Percentiles rank a stretch among this genome's conserved stretches.
Evolutionary conservation across 2,113 vertebrate genomes (phyloP).

Genomic region (Zosterops pallidus): DNA sequence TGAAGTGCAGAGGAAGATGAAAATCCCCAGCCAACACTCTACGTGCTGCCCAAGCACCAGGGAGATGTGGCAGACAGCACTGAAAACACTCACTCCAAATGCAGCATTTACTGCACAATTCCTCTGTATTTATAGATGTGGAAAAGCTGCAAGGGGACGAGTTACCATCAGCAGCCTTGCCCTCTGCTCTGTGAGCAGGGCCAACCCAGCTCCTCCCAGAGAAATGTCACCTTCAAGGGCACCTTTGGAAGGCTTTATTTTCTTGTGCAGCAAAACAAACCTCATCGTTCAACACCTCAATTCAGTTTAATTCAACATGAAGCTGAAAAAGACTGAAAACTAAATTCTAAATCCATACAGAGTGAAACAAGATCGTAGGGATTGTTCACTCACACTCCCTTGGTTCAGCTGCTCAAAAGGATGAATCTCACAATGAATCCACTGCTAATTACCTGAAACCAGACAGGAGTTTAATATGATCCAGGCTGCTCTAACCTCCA

Average conservation of each 20-base stretch:
- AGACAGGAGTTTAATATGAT: not conserved
- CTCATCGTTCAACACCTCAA: not conserved
- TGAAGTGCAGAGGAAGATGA: not conserved
- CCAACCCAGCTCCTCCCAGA: not conserved
- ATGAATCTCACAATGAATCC: not conserved
- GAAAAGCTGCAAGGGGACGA: not conserved
- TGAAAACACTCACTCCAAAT: not conserved
- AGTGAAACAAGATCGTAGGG: no score
- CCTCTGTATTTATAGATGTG: not conserved
- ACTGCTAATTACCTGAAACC: not conserved
- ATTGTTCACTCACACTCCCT: not conserved
- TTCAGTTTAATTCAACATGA: not conserved
- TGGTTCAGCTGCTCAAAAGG: not conserved
- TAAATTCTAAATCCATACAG: not conserved
- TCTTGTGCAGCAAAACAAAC: not conserved
- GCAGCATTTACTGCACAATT: not conserved
- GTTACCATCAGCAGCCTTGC: not conserved
- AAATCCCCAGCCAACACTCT: not conserved
- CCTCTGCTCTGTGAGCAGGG: not conserved
- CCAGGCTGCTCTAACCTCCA: not conserved
- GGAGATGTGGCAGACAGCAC: not conserved
- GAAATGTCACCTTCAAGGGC: not conserved
- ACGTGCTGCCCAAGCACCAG: fast-evolving
- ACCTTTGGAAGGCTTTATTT: not conserved
- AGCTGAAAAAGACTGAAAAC: not conserved